These are phyloP conservation scores for Vipera latastei DNA, from an alignment of 2,797 vertebrate genomes.

Conservation along the genomic window DNA sequence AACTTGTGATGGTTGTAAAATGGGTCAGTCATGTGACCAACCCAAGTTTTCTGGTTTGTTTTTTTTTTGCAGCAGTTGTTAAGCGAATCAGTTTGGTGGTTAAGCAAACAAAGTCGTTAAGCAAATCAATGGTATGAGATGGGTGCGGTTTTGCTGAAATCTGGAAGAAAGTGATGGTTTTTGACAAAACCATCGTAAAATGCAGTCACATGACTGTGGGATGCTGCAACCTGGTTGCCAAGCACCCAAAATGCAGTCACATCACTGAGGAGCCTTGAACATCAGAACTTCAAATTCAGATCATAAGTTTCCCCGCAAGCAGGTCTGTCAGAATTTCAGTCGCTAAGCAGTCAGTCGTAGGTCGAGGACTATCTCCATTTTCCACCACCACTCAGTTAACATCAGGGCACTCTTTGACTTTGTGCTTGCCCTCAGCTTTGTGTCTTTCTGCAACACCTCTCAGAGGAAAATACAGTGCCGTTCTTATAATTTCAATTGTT, in stretches of 20 bases:
- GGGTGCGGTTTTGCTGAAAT: not conserved
- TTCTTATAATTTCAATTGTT: not conserved
- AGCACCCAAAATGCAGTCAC: not conserved
- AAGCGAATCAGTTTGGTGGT: not conserved
- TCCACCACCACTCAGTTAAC: not conserved
- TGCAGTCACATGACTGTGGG: not conserved
- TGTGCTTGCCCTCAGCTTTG: not conserved
- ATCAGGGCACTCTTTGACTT: not conserved
- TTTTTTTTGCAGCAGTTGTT: not conserved
- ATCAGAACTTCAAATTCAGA: not conserved
- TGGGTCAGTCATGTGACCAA: not conserved
- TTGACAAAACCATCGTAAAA: not conserved
- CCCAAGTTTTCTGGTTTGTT: not conserved
- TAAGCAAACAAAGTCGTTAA: not conserved
- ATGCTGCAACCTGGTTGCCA: not conserved
- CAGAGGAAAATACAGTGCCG: not conserved
- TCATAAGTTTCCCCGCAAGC: not conserved
- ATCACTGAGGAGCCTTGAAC: not conserved
- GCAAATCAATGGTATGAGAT: not conserved
- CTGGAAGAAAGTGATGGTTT: not conserved
- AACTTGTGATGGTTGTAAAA: not conserved
- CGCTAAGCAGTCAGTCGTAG: not conserved
- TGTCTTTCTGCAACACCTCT: not conserved
- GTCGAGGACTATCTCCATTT: too few species aligned
- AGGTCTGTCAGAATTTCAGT: not conserved